These are phyloP conservation scores for Threskiornis aethiopicus DNA, from an alignment of 2,797 vertebrate species.

Conservation along the genomic window DNA sequence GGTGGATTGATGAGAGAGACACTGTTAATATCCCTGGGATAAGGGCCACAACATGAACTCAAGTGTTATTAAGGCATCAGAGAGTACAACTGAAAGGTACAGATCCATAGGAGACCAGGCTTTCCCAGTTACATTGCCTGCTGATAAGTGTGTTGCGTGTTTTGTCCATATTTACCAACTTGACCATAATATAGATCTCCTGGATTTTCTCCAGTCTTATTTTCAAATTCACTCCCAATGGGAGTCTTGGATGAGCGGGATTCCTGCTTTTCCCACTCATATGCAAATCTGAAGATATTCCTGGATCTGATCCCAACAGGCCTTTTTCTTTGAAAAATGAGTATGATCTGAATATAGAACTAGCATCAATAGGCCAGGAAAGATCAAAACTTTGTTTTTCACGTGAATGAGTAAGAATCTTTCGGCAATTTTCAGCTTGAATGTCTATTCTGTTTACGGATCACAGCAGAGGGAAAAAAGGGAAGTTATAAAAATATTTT, in stretches of 20 bases:
- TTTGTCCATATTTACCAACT: neutral
- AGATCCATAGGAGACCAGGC: neutral
- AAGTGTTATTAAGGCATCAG: neutral
- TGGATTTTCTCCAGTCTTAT: neutral
- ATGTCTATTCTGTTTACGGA: neutral
- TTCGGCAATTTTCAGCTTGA: conserved; percentile 9
- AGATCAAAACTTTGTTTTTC: neutral
- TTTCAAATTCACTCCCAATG: neutral
- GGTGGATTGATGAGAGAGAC: neutral
- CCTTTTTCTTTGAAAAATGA: neutral
- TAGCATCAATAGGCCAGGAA: neutral
- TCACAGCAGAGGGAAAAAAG: neutral
- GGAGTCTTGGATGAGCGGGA: neutral
- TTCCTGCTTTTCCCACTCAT: neutral
- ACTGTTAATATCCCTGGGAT: neutral
- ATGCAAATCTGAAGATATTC: neutral
- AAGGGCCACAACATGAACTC: neutral
- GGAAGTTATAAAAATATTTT: neutral
- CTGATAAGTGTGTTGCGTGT: rapidly evolving
- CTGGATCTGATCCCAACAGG: neutral
- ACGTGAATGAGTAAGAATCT: neutral
- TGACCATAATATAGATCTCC: neutral
- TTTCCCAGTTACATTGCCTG: neutral
- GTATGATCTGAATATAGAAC: neutral
- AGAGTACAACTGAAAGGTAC: neutral